Evolutionary conservation across 2,113 vertebrate species (phyloP), one percentile per base, ranked within the genome.

Genomic region (Psittacara wagleri): DNA sequence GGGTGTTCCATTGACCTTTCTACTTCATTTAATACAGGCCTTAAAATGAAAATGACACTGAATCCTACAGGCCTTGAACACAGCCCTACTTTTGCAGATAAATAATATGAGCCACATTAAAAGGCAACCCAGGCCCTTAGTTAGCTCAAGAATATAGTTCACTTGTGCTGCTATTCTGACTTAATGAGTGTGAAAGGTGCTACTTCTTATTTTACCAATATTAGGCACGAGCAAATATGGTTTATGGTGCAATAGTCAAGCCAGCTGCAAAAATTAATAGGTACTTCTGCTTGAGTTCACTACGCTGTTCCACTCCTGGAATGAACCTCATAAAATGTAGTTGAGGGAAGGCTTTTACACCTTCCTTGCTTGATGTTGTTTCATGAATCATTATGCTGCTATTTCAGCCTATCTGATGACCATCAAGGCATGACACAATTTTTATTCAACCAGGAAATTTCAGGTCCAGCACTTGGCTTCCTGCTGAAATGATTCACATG

Each of bases 371-470:
- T 89, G 37, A 75, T n/a, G 44, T 11, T 52, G 16, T 83, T 86
- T 92, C 59, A 62, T 75, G 55, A 83, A 61, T 92, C 52, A 41
- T 57, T 82, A 44, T 22, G 39, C 44, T 78, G 52, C 39, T 78
- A 5, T 70, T 86, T 81, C 73, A 77, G 51, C 49, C 63, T 63
- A 41, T 64, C 43, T 62, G 68, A 59, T 0, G 2, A 29, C 75
- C 48, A 25, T 24, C 19, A 43, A 25, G 27, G 24, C 43, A 33
- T 33, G 23, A 39, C 43, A 48, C 6, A 41, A 55, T 92, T 77
- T 52, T 35, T 48, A 75, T 55, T 94, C 29, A 39, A 86, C 79
- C 9, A 44, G n/a, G 54, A 85, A 48, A 79, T 85, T 93, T 85
- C 33, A 73, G 27, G 43, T 79, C 73, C 46, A 81, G 19, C 22